Evolutionary conservation across 2,888 invertebrate genomes (phyloP).

Genomic region (Tetragonisca angustula): DNA sequence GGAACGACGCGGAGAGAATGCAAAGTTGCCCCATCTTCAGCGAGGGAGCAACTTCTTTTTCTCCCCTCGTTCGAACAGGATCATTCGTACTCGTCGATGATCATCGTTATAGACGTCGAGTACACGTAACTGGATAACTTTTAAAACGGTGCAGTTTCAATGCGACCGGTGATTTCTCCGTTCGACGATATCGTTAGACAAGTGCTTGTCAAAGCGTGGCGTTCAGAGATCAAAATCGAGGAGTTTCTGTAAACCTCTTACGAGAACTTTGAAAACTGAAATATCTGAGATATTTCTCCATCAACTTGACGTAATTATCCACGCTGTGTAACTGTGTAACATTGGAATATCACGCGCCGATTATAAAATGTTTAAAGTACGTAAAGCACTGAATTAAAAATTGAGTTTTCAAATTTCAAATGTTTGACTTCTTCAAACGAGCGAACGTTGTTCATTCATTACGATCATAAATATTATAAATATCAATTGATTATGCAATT

Average conservation of each 20-base stretch:
- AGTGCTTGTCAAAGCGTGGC: slow-evolving; percentile 8
- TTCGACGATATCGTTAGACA: slow-evolving; percentile 4
- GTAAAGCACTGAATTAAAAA: too few species aligned
- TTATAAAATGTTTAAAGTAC: too few species aligned
- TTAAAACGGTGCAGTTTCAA: slow-evolving; percentile 24
- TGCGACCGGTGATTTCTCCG: slow-evolving; percentile 4
- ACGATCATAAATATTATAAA: too few species aligned
- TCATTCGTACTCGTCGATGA: slow-evolving; percentile 13
- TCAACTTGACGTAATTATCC: too few species aligned
- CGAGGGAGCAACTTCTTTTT: neutral
- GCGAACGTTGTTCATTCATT: neutral
- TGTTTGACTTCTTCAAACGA: neutral
- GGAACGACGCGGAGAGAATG: neutral
- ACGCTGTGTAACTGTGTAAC: too few species aligned
- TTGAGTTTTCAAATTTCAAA: neutral
- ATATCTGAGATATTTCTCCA: too few species aligned
- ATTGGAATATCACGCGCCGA: too few species aligned
- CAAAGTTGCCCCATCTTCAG: neutral
- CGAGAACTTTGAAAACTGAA: too few species aligned
- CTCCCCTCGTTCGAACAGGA: neutral
- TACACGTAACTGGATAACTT: slow-evolving; percentile 30
- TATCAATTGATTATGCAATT: too few species aligned
- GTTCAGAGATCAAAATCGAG: neutral
- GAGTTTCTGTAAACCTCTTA: neutral
- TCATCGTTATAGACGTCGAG: slow-evolving; percentile 38